Evolutionary conservation across 2,797 vertebrate genomes (phyloP), one percentile per base, ranked within the genome.

Genomic region (Anabacerthia variegaticeps): DNA sequence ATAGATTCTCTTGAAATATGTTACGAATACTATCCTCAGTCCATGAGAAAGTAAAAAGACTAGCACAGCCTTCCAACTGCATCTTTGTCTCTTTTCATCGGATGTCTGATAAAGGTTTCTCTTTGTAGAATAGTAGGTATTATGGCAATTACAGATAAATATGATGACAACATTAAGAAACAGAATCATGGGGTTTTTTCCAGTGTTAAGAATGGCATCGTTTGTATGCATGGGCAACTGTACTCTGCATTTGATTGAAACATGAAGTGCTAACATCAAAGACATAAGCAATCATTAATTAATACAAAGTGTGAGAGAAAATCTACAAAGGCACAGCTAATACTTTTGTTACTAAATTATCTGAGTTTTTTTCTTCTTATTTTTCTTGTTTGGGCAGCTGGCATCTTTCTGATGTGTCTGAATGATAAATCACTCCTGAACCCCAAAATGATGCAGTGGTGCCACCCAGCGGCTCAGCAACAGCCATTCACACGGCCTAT

Each of bases 401-500:
- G 37, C 41, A 84, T 61, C 32, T 32, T 69, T 28, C 52, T 24
- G 44, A 56, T 6, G 20, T 10, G 85, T 18, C 89, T 54, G 63
- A 48, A 55, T 32, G 80, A 44, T 55, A 34, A 5, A 77, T 16
- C 28, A 37, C 43, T 34, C 28, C 28, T 9, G 37, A 84, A 59
- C 14, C 23, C 67, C 75, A 43, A 78, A 93, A 65, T 1, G 83
- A 93, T 63, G 82, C 81, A 80, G 63, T 18, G 85, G 49, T 83
- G 96, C 96, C 97, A 95, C 88, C 96, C 90, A 94, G 96, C 0
- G 95, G 95, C 59, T 94, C 58, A 41, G 28, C 66, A 43, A n/a
- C 1, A 2, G 43, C 32, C 55, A 19, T 24, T 72, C 88, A 63
- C 82, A 61, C 0, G 0, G 52, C 32, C 51, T 14, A 15, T 0